Conservation (phyloP, 2,888 invertebrate genomes). For the Dicyrtomina minuta region DNA sequence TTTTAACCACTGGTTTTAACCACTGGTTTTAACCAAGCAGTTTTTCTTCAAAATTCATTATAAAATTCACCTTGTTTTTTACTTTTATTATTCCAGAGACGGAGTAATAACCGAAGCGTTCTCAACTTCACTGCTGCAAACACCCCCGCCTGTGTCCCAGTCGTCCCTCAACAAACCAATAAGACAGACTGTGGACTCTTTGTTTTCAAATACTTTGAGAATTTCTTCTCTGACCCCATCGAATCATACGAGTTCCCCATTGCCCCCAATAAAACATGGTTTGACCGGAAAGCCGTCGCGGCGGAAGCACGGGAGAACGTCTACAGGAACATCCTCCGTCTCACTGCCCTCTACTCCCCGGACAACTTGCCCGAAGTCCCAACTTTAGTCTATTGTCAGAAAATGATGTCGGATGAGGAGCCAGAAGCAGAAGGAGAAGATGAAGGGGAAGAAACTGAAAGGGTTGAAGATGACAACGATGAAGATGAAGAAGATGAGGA, state of each 20-base stretch:
- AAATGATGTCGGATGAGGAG: too few relatives aligned
- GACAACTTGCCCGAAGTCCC: background rate
- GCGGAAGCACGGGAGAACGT: slow-evolving; percentile 3
- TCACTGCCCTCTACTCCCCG: background rate
- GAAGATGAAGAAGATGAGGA: background rate
- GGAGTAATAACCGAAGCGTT: slow-evolving; percentile 1
- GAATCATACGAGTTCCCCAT: slow-evolving; percentile 23
- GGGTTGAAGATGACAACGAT: background rate
- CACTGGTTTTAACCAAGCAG: too few relatives aligned
- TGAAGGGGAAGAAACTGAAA: too few relatives aligned
- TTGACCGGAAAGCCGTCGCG: background rate
- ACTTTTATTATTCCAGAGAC: slow-evolving; percentile 5
- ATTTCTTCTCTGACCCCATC: slow-evolving; percentile 70
- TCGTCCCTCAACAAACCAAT: slow-evolving; percentile 97
- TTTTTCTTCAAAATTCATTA: too few relatives aligned
- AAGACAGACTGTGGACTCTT: slow-evolving; percentile 96
- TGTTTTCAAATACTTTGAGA: slow-evolving; percentile 92
- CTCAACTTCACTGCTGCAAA: slow-evolving; percentile 74
- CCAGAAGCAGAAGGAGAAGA: too few relatives aligned
- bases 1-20: too few relatives aligned
- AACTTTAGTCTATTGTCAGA: background rate
- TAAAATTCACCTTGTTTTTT: too few relatives aligned
- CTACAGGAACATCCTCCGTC: slow-evolving; percentile 1
- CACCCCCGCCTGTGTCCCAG: slow-evolving; percentile 82
- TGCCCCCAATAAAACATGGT: slow-evolving; percentile 6